Base-by-base conservation (phyloP, 1,140 invertebrate genomes). In the Drosophila sechellia region DNA sequence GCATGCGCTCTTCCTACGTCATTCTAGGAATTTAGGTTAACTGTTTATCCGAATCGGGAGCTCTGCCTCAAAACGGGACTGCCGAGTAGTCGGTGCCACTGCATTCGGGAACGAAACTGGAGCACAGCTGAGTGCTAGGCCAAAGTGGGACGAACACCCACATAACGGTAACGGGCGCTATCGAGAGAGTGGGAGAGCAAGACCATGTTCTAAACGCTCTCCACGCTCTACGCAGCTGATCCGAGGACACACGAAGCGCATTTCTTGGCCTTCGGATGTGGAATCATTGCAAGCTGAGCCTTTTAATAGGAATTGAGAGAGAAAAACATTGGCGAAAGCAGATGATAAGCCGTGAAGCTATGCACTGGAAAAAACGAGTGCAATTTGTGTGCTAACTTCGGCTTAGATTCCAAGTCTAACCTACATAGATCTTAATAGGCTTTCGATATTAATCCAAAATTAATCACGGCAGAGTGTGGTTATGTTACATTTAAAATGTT, bases 41-140 rank as follows among this genome's bases (percentile, higher is more conserved):
- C 25, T 39, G 37, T 59, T 50, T 63, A 42, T 40, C 55, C 54
- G 59, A 31, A 25, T 42, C 22, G 37, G 17, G 17, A 59, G 17
- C 15, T 15, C 12, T 27, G 22, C 17, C 42, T 25, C 15, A 1
- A 42, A 58, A 17, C 39, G 58, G 25, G 25, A 27, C 27, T 50
- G 1, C 11, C 15, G 31, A 12, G 34, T 17, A 43, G 40, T 17
- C 40, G 15, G 56, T 15, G 1, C 35, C 25, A 63, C 12, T 59
- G 59, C 59, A 63, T 63, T 63, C 59, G 55, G 59, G 37, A 59
- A 37, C 37, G 55, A 42, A 63, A 63, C 54, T 63, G 59, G 59
- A 63, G 59, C 59, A 63, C 17, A 59, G 59, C 37, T 57, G 59
- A 59, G 31, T 13, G 49, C 2, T 12, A 4, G 43, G 5, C 43